Conservation (phyloP, 1,140 invertebrate species). For the Drosophila sproati region DNA sequence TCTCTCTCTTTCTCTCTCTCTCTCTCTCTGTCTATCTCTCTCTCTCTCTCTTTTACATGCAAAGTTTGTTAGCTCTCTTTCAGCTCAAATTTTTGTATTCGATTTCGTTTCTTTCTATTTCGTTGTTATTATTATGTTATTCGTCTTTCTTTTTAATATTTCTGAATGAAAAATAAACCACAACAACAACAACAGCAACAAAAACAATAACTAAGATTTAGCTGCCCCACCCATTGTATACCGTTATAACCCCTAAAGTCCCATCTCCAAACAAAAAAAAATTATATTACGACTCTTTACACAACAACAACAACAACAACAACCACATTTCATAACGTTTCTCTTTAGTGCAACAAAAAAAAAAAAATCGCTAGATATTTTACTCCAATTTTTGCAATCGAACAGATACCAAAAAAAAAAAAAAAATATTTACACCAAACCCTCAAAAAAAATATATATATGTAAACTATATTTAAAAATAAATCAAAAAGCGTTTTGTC, state of each 20-base stretch:
- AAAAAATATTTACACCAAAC: slow-evolving; percentile 27
- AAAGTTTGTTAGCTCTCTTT: slow-evolving; percentile 41
- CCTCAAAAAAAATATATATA: slow-evolving; percentile 30
- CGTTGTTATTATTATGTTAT: slow-evolving; percentile 16
- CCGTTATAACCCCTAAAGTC: slow-evolving; percentile 28
- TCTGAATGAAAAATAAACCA: slow-evolving; percentile 44
- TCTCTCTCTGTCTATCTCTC: slow-evolving; percentile 21
- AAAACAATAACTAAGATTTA: slow-evolving; percentile 57
- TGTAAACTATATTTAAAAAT: slow-evolving; percentile 49
- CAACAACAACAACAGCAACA: slow-evolving; percentile 54
- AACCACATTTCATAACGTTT: slow-evolving; percentile 82
- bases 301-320: slow-evolving; percentile 66
- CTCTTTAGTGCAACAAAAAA: slow-evolving; percentile 42
- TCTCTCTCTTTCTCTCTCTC: slow-evolving; percentile 18
- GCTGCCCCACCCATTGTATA: slow-evolving; percentile 39
- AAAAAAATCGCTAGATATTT: slow-evolving; percentile 56
- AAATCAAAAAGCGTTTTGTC: slow-evolving; percentile 63
- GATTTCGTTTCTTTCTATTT: slow-evolving; percentile 10
- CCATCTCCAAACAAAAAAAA: slow-evolving; percentile 21
- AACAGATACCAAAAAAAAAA: slow-evolving; percentile 43
- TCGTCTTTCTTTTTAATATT: slow-evolving; percentile 32
- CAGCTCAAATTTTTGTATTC: slow-evolving; percentile 24
- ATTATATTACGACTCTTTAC: slow-evolving; percentile 51
- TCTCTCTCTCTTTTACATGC: slow-evolving; percentile 18
- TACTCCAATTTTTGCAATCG: slow-evolving; percentile 30